A percentile compares a stretch with the other conserved stretches of the same genome.
These are phyloP conservation scores for Erethizon dorsatum DNA, from an alignment of 2,797 vertebrate species.

Conservation along the genomic window DNA sequence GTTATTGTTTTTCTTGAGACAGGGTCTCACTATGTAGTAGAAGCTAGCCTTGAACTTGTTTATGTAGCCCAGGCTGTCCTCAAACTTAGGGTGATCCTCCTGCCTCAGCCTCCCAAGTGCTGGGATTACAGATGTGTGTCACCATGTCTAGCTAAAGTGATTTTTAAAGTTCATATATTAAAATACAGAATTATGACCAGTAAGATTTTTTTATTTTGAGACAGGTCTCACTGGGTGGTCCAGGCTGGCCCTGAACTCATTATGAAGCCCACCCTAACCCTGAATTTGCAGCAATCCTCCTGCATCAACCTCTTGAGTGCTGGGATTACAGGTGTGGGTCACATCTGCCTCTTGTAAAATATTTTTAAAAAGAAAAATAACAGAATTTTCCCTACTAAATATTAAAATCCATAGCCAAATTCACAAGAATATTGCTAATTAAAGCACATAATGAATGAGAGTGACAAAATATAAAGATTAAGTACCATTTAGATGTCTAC, in stretches of 20 bases:
- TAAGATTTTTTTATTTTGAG: neutral
- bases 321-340: neutral
- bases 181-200: constrained; percentile 1
- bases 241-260: neutral
- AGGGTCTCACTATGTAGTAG: neutral
- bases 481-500: neutral
- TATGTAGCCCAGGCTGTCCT: neutral
- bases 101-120: neutral
- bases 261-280: neutral
- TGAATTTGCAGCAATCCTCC: neutral
- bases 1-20: neutral
- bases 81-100: neutral
- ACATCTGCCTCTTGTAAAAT: neutral
- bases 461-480: neutral
- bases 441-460: neutral
- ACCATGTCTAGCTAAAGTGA: neutral
- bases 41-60: neutral
- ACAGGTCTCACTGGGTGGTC: neutral
- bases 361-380: neutral
- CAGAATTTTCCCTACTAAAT: neutral
- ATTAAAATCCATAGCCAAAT: neutral
- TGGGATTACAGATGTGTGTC: neutral
- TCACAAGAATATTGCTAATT: neutral
- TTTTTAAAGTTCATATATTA: constrained; percentile 40
- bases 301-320: neutral